Base-by-base conservation (phyloP, 2,888 invertebrate genomes). In the Netelia inedita region DNA sequence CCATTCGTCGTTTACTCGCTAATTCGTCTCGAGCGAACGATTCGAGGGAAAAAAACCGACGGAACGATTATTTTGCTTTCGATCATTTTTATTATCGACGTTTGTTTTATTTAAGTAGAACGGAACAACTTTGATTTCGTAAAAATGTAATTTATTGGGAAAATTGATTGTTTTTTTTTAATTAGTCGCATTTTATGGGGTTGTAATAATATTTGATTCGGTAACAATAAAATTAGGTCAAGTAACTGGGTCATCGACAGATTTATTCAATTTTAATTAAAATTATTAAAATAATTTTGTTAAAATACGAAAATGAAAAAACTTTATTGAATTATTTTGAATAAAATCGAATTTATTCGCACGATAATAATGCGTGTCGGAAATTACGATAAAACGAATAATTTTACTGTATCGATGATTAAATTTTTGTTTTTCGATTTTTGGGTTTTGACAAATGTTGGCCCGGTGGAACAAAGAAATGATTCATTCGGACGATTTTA, bases 401-500 rank as follows among this genome's bases (percentile, higher is more conserved):
- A 28, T 28, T 5, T 28, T 5, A 0, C 10, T 11, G 14, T 46
- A 46, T 14, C 0, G 10, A 1, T 43, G 23, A 23, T 43, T 3
- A 1, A 46, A 46, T 46, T 46, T 46, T 28, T 28, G 10, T 46
- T 46, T 46, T 28, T 28, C 23, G 28, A 6, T 28, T 28, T 28
- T 5, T 6, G 28, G 5, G 5, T 2, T 28, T 28, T 28, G 2
- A 28, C 5, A 3, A 0, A 1, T 28, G 3, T 28, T 28, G 28
- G 28, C 28, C 5, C 28, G 10, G 53, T 43, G 11, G 14, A 14
- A 46, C 16, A 19, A 35, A 59, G 59, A 68, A 66, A 69, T 46
- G 41, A 78, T 57, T 28, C 21, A 72, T 72, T 43, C 59, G 59
- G 5, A 11, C 35, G 23, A 57, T 73, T 28, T 35, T 68, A 68